Evolutionary conservation across 2,797 vertebrate species (phyloP).

Genomic region (Eulemur mongoz): DNA sequence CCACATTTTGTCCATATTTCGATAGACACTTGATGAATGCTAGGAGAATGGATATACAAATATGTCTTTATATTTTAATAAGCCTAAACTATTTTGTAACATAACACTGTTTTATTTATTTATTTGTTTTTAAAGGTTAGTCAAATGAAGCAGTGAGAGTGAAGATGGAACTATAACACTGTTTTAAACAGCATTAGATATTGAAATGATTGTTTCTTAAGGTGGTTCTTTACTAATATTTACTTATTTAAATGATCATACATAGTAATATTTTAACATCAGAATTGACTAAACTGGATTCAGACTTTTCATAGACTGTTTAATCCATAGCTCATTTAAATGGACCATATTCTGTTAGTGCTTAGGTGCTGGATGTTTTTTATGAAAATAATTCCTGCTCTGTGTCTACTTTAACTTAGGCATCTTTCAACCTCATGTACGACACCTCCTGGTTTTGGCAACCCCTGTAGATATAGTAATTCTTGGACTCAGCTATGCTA

Average conservation of each 20-base stretch:
- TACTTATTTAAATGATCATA: slow-evolving; percentile 1
- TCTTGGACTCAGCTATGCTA: slow-evolving; percentile 95
- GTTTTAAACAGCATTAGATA: slow-evolving; percentile 2
- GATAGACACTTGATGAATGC: background rate
- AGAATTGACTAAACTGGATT: background rate
- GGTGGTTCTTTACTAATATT: background rate
- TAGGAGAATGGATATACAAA: background rate
- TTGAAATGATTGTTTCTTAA: slow-evolving; percentile 27
- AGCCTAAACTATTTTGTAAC: background rate
- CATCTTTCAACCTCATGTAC: slow-evolving; percentile 97
- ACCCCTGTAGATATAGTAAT: slow-evolving; percentile 98
- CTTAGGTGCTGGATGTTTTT: background rate
- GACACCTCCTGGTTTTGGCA: slow-evolving; percentile 94
- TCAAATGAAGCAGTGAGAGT: too few relatives aligned
- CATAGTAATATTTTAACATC: slow-evolving; percentile 13
- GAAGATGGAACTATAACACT: background rate
- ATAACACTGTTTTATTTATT: background rate
- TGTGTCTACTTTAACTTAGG: slow-evolving; percentile 84
- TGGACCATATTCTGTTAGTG: background rate
- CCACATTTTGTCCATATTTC: background rate
- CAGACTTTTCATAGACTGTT: background rate
- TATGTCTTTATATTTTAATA: background rate
- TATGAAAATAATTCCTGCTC: background rate
- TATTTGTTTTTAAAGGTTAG: too few relatives aligned
- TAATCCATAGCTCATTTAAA: background rate